These are phyloP conservation scores for Podarcis siculus DNA, from an alignment of 2,797 vertebrate species.

Conservation along the genomic window DNA sequence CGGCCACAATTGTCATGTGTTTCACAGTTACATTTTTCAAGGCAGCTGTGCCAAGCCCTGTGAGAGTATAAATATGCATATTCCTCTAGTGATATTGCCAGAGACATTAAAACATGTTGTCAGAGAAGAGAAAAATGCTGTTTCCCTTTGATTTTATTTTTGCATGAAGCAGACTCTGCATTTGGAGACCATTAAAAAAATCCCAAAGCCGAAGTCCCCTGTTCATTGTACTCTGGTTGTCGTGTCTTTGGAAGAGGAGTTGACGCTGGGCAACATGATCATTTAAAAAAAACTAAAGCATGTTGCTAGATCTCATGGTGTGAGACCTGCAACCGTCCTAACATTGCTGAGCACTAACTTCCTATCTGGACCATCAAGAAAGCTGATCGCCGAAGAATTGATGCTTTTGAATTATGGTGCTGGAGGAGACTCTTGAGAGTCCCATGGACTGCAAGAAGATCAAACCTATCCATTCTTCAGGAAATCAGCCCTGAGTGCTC, in stretches of 20 bases:
- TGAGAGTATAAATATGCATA: constrained; percentile 42
- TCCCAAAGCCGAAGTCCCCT: background rate
- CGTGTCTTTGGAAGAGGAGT: background rate
- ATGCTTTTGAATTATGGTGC: too few relatives aligned
- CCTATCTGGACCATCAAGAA: too few relatives aligned
- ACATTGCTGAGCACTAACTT: too few relatives aligned
- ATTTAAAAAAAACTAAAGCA: background rate
- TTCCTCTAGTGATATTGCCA: constrained; percentile 17
- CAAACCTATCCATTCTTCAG: too few relatives aligned
- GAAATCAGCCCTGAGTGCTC: too few relatives aligned
- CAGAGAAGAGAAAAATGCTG: background rate
- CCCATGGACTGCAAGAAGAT: too few relatives aligned
- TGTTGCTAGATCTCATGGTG: background rate
- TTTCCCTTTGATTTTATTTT: constrained; percentile 33
- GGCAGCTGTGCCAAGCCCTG: constrained; percentile 29
- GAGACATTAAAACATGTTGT: background rate
- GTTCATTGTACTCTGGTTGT: constrained; percentile 1
- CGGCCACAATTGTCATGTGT: constrained; percentile 1
- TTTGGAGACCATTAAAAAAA: background rate
- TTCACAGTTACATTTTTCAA: constrained; percentile 4
- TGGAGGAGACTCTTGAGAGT: too few relatives aligned
- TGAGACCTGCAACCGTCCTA: background rate
- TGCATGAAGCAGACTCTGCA: background rate
- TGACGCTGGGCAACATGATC: background rate
- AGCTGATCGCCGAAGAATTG: too few relatives aligned